These are phyloP conservation scores for Chamaetylas fuelleborni DNA, from an alignment of 2,113 vertebrate species.

Conservation along the genomic window DNA sequence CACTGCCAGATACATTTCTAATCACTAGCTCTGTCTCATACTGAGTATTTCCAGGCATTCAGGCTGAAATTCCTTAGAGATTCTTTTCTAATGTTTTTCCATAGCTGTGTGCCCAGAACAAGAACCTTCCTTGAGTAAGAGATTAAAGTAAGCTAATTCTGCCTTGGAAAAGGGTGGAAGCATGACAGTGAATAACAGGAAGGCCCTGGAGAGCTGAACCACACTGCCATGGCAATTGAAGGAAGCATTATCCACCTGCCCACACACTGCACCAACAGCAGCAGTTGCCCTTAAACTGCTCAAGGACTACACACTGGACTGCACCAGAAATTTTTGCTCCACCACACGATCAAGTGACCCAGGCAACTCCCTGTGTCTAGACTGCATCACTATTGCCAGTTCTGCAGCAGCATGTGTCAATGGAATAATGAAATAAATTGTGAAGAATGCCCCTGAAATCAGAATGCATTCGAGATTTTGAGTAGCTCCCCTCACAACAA, in stretches of 20 bases:
- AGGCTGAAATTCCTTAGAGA: not conserved
- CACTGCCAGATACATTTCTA: not conserved
- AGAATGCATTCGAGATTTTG: not conserved
- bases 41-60: constrained; percentile 21
- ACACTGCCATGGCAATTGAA: not conserved
- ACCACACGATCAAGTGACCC: not conserved
- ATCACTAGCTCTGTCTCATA: not conserved
- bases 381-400: not conserved
- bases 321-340: not conserved
- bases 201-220: not conserved
- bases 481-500: not conserved
- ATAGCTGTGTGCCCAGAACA: not conserved
- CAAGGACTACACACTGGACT: not conserved
- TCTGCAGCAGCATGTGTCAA: not conserved
- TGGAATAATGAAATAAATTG: not conserved
- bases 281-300: not conserved
- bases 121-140: not conserved
- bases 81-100: not conserved
- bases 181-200: constrained; percentile 16
- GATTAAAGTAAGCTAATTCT: constrained; percentile 26
- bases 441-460: not conserved
- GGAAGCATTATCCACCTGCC: not conserved
- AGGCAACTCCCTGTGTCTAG: not conserved
- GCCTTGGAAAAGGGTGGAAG: constrained; percentile 16
- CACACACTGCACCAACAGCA: not conserved